phyloP scores from a whole-genome alignment of 2,797 vertebrate genomes.

The Coranthus polyacanthus region DNA sequence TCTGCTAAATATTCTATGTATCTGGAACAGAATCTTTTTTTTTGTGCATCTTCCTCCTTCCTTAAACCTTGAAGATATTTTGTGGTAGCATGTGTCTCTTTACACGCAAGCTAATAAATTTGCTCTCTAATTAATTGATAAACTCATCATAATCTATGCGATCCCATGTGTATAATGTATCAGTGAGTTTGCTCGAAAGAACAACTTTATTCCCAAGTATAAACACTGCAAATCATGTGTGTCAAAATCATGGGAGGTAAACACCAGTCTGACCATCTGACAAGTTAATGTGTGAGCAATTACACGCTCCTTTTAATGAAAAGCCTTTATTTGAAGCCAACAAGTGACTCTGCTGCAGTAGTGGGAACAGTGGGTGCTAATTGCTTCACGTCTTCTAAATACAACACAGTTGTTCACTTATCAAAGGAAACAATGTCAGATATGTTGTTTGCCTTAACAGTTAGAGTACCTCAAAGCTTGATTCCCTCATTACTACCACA shows the following conservation, averaged over 20 bases:
- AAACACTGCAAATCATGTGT: background rate
- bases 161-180: too few relatives aligned
- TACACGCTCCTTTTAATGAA: background rate
- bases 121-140: background rate
- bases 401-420: too few relatives aligned
- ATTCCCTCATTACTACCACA: constrained; percentile 7
- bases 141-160: background rate
- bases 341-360: background rate
- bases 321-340: too few relatives aligned
- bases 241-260: background rate
- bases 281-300: background rate
- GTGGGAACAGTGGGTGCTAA: background rate
- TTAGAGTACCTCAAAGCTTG: constrained; percentile 9
- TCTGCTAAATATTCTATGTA: background rate
- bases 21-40: background rate
- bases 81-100: background rate
- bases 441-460: background rate
- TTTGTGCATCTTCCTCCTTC: background rate
- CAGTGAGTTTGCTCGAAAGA: background rate
- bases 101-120: background rate
- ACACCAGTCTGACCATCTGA: background rate
- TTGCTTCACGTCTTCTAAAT: background rate
- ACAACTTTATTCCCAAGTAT: background rate
- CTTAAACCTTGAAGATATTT: background rate
- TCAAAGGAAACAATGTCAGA: too few relatives aligned